Base-by-base conservation (phyloP, 2,797 vertebrate genomes). In the Cygnus olor region DNA sequence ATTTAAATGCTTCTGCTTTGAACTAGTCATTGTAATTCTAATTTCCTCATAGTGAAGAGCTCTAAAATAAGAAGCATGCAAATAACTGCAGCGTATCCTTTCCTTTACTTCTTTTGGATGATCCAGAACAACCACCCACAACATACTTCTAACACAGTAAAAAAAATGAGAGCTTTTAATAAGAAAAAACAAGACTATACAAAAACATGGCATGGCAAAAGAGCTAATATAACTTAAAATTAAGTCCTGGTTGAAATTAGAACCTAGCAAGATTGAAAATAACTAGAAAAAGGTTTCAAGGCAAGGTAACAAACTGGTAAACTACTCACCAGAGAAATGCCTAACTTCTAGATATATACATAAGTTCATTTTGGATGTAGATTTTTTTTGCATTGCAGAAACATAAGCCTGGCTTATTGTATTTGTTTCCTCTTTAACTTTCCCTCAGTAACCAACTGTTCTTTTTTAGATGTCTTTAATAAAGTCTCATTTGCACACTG, bases 181-280 rank as follows among this genome's bases (percentile, higher is more conserved):
- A 40, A 66, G 54, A 78, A 85, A 70, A 78, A 3, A 2, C 53
- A 61, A 73, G 42, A 53, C 30, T 53, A 22, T 85, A 95, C 85
- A 88, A 65, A 91, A 93, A 76, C 69, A 74, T 93, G 89, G 45
- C 61, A 76, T 51, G 68, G 42, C 80, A 85, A 58, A 96, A 66
- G 22, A 90, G 54, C 69, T 92, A 80, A 70, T 77, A 22, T 45
- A 79, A 79, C 64, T 96, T 92, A 89, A 97, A 81, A 89, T 95
- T 89, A 64, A 86, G 6, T 80, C 78, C 91, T 68, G 83, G 60
- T 34, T 76, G n/a, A 32, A 66, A 70, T 36, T 36, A 79, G 78
- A 93, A 53, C 9, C 60, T 81, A 68, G 64, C 9, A 64, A 90
- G 49, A n/a, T 8, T 68, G 24, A n/a, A 93, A 72, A 86, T 80